Evolutionary conservation across 2,113 vertebrate genomes (phyloP), one percentile per base, ranked within the genome.

Genomic region (Bujurquina vittata): DNA sequence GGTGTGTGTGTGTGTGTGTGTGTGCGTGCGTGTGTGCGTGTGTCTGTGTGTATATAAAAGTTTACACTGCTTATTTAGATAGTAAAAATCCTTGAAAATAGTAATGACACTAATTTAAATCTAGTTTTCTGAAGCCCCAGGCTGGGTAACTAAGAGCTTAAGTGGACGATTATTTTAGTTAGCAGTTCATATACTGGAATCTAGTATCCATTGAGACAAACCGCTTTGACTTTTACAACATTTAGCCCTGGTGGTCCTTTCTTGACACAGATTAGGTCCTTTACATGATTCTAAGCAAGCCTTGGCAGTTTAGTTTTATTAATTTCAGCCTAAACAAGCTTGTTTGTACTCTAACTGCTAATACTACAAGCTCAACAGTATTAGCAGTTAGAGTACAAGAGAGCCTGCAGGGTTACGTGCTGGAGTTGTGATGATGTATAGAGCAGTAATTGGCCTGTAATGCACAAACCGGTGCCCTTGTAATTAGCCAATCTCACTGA

Each of bases 381-480:
- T 61, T 29, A 56, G 35, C 74, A 76, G 74, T 43, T 8, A 60
- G n/a, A 59, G 35, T 56, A 72, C 15, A 17, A n/a, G 8, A 55
- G 35, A 74, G 55, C 63, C 58, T 77, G 54, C 62, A 26, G 80
- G 37, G 75, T 62, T 77, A 26, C 4, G 49, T 81, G 43, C 22
- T 22, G n/a, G 76, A 60, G 63, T 46, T 63, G 74, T 61, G 37
- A 54, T 80, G 77, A 57, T 79, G 55, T 35, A 57, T 46, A 76
- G 12, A 49, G 20, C 73, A 75, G 29, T 61, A 77, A 31, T 81
- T 74, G 54, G 26, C 26, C 46, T 29, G 49, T 54, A 60, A 67
- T 56, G 31, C 63, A 83, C 10, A 77, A 65, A 22, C 29, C 40
- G 49, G 73, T 52, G 14, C 33, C 75, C 23, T 43, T 82, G 46